phyloP scores from a whole-genome alignment of 2,888 invertebrate genomes.

The Philereme transversata region DNA sequence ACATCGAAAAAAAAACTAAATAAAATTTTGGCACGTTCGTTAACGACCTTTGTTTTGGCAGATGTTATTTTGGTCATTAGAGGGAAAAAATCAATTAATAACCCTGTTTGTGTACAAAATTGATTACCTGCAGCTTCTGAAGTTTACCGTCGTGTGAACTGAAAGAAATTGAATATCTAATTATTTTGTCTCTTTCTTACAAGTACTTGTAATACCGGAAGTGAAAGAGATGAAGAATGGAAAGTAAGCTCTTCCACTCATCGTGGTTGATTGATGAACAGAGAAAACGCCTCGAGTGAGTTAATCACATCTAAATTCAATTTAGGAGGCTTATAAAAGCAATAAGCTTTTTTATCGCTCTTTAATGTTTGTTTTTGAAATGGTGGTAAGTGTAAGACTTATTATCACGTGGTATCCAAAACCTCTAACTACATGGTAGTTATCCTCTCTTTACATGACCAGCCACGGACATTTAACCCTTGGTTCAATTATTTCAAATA shows the following conservation, averaged over 20 bases:
- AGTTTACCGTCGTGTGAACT: constrained; percentile 76
- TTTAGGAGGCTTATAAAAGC: constrained; percentile 74
- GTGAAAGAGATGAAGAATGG: constrained; percentile 59
- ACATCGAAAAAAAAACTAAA: constrained; percentile 46
- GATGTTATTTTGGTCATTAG: constrained; percentile 80
- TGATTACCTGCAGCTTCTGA: constrained; percentile 78
- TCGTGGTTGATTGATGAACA: constrained; percentile 80
- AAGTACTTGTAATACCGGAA: constrained; percentile 27
- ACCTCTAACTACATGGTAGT: too few species aligned
- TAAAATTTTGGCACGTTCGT: constrained; percentile 68
- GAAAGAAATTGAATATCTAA: constrained; percentile 73
- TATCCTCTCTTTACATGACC: too few species aligned
- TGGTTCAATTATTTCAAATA: too few species aligned
- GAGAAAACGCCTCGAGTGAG: constrained; percentile 80
- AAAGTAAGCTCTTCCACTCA: constrained; percentile 70
- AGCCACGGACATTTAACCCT: too few species aligned
- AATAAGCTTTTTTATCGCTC: constrained; percentile 64
- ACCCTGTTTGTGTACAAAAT: constrained; percentile 80
- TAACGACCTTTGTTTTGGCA: constrained; percentile 75
- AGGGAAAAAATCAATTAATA: constrained; percentile 77
- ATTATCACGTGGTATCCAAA: background rate
- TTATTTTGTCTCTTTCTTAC: constrained; percentile 56
- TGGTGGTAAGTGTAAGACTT: constrained; percentile 1
- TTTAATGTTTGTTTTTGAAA: constrained; percentile 76
- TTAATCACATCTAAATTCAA: constrained; percentile 82